Evolutionary conservation across 1,140 invertebrate species (phyloP).

Genomic region (Apis florea): DNA sequence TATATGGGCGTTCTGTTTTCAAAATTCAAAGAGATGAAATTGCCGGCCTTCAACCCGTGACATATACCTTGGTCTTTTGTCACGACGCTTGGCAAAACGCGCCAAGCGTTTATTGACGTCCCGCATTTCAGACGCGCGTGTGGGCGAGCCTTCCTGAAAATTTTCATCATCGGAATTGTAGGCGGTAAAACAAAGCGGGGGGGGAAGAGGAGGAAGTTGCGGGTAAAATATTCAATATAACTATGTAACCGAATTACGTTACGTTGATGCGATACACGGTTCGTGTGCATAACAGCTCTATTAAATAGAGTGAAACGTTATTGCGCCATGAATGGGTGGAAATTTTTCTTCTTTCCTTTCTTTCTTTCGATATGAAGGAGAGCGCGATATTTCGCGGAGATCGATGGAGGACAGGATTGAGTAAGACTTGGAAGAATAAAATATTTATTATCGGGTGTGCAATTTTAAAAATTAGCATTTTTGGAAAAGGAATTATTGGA

Average conservation of each 20-base stretch:
- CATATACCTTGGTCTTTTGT: constrained; percentile 16
- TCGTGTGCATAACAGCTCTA: neutral
- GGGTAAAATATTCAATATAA: constrained; percentile 43
- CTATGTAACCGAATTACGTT: constrained; percentile 41
- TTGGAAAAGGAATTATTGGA: no score
- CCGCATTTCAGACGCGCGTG: neutral
- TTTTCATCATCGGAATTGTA: constrained; percentile 13
- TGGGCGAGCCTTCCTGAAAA: neutral
- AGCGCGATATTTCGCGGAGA: no score
- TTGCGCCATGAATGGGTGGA: neutral
- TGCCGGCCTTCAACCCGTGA: constrained; percentile 36
- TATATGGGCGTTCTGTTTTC: constrained; percentile 71
- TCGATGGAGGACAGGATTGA: no score
- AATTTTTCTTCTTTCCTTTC: neutral
- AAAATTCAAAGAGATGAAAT: constrained; percentile 50
- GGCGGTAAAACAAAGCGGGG: constrained; percentile 25
- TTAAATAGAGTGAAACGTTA: constrained; percentile 11
- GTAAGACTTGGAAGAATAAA: no score
- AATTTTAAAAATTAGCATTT: no score
- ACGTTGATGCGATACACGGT: constrained; percentile 19
- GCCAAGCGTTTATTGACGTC: neutral
- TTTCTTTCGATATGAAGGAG: no score
- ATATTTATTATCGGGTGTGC: no score
- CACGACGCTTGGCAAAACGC: constrained; percentile 7
- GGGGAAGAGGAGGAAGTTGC: neutral